Evolutionary conservation across 2,113 vertebrate genomes (phyloP), one percentile per base, ranked within the genome.

Genomic region (human): DNA sequence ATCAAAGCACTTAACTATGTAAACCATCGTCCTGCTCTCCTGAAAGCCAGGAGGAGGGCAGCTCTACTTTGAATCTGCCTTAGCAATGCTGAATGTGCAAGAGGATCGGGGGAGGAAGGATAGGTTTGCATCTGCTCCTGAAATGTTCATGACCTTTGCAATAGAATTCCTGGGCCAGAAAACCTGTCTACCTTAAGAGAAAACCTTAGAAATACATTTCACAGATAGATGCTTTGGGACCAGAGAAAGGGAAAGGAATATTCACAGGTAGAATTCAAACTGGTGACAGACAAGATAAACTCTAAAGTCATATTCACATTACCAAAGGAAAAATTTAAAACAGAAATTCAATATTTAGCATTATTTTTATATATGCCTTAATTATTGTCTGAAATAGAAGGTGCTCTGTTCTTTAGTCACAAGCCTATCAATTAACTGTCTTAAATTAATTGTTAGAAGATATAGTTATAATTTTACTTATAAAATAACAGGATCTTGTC

Each of bases 1-100:
- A 64, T 64, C 55, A 73, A 97, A 97, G 75, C 40, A 95, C 85
- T 57, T 80, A 92, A 70, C 73, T 70, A 84, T 80, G 90, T 85
- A 96, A 96, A 88, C 2, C 16, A 72, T 20, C 43, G 35, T 30
- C 27, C 27, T 84, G 27, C 9, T 92, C n/a, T 93, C 55, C 40
- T 57, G 68, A 90, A 70, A 17, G 8, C n/a, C 25, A 25, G 30
- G 17, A 82, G 35, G 18, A 52, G 8, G 14, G 27, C 35, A 72
- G 64, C 8, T 40, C 50, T 32, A 11, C 38, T 52, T 66, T 7
- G 0, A 6, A 40, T 55, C 20, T 38, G 22, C 48, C 68, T 66
- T 35, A 76, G 30, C 11, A 64, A 80, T 11, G 40, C 52, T 55
- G 6, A 79, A n/a, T 76, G 40, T 1, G 2, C 32, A 61, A 27